A percentile compares a stretch with the other conserved stretches of the same genome.
phyloP scores from a whole-genome alignment of 2,113 vertebrate genomes.

The Eudyptes chrysolophus region DNA sequence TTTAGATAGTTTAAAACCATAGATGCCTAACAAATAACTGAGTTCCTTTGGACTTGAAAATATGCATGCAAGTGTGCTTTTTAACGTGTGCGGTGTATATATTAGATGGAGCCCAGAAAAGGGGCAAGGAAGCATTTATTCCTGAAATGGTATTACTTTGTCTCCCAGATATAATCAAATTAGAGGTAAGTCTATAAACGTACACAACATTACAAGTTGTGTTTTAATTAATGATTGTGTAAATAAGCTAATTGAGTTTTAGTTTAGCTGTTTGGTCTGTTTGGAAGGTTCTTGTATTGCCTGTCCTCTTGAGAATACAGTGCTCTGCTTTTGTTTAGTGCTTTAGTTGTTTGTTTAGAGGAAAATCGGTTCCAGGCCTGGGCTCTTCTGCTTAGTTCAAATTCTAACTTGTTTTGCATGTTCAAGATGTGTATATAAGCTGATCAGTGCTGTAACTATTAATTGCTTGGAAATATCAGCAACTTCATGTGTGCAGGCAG shows the following conservation, averaged over 20 bases:
- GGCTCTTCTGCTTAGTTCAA: not conserved
- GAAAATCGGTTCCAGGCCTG: not conserved
- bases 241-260: not conserved
- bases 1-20: not conserved
- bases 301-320: not conserved
- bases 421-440: not conserved
- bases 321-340: not conserved
- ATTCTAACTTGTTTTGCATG: not conserved
- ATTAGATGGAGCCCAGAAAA: not conserved
- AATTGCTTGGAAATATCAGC: not conserved
- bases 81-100: not conserved
- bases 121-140: not conserved
- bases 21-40: not conserved
- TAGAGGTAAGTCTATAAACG: not conserved
- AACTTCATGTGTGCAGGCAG: not conserved
- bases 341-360: not conserved
- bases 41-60: not conserved
- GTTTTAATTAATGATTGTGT: not conserved
- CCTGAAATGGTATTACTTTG: not conserved
- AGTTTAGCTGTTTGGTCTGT: not conserved
- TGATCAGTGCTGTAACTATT: not conserved
- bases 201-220: not conserved
- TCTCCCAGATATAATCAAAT: not conserved
- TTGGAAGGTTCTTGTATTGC: not conserved
- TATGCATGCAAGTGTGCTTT: rapidly evolving